Base-by-base conservation (phyloP, 2,113 vertebrate species). In the Muscicapa adusta region DNA sequence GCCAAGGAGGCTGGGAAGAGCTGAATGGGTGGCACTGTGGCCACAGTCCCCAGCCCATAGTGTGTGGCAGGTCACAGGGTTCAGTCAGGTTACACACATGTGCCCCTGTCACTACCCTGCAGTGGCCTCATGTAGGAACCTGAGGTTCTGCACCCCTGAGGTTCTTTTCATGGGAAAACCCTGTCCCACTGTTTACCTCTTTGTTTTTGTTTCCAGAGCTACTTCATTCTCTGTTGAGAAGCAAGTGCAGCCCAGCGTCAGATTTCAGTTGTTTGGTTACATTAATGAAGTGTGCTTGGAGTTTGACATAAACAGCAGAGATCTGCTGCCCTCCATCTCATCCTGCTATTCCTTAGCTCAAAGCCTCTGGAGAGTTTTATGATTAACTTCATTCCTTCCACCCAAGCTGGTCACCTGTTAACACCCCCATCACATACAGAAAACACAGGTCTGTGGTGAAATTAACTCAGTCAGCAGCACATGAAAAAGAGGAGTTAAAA, bases 51-150 rank as follows among this genome's bases (percentile, higher is more conserved):
- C 15, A 3, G 25, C 42, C 28, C 14, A 4, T 24, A 18, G 10
- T 5, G 4, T 15, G 56, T 66, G 51, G 48, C 18, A 53, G 36
- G 40, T 54, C 12, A 1, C 3, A 2, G 33, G 43, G 18, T 28
- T 62, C 2, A 1, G 16, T 22, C 10, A 2, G 29, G 54, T 45
- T 40, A 53, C 56, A 67, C 48, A 25, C 12, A 25, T 60, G 33
- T 38, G 40, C 5, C 33, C 25, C 33, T 0, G 0, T 23, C 42
- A 4, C 28, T 5, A 2, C 31, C 38, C 18, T 0, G 1, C 17
- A 2, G 60, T 5, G 20, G 65, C 31, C n/a, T 53, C 2, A 0
- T 8, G 9, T 17, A 53, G 72, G 50, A 70, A 14, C 33, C 24
- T 28, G 13, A 57, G 61, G 29, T 53, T 82, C 26, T 14, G 54